These are phyloP conservation scores for Forbesichthys papilliferus DNA, from an alignment of 2,113 vertebrate species.

Conservation along the genomic window DNA sequence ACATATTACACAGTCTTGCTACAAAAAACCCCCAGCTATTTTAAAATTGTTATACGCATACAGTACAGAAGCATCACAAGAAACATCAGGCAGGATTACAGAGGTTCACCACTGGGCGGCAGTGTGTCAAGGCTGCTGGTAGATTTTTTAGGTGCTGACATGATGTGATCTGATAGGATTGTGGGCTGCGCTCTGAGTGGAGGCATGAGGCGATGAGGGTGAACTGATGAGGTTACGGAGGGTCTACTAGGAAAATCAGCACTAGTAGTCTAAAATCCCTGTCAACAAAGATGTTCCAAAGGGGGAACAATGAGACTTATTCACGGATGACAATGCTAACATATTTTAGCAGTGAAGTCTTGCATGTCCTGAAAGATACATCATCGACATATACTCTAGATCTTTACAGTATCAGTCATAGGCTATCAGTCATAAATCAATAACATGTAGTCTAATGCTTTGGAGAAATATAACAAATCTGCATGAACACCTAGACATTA, in stretches of 20 bases:
- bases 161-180: slow-evolving; percentile 70
- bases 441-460: slow-evolving; percentile 12
- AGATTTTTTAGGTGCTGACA: slow-evolving; percentile 58
- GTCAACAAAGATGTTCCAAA: slow-evolving; percentile 41
- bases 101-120: too few relatives aligned
- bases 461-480: slow-evolving; percentile 6
- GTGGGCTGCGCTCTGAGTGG: slow-evolving; percentile 56
- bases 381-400: slow-evolving; percentile 19
- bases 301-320: slow-evolving; percentile 37
- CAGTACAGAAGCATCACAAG: neutral
- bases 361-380: slow-evolving; percentile 6
- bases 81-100: slow-evolving; percentile 6
- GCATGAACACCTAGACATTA: too few relatives aligned
- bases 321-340: slow-evolving; percentile 56
- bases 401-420: neutral
- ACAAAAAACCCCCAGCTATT: neutral
- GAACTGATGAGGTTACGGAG: slow-evolving; percentile 60
- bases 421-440: neutral
- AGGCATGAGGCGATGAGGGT: slow-evolving; percentile 59
- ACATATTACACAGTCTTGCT: neutral
- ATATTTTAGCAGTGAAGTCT: slow-evolving; percentile 51
- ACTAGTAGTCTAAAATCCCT: slow-evolving; percentile 60
- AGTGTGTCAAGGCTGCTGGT: slow-evolving; percentile 34
- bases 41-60: neutral
- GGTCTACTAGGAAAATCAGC: slow-evolving; percentile 53